Evolutionary conservation across 2,113 vertebrate genomes (phyloP), one percentile per base, ranked within the genome.

Genomic region (Butorides virescens): DNA sequence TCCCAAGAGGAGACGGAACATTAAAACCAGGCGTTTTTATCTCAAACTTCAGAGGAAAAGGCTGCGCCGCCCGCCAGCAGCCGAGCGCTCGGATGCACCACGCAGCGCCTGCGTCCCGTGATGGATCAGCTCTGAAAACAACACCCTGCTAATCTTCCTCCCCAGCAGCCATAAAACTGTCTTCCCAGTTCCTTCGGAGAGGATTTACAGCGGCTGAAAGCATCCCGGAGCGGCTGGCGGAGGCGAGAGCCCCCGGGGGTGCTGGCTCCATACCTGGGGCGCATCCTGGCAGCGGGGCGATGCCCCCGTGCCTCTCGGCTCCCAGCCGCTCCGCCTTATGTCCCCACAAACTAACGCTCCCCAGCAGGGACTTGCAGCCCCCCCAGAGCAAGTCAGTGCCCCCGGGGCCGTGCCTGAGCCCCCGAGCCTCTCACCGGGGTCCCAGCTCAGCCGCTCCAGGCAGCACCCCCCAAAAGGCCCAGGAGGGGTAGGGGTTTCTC

Each of bases 121-220:
- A 95, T 90, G 93, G 90, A 90, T 90, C 92, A 37, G 88, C 79
- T 66, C 82, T 32, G 88, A 77, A 86, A 94, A 92, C 92, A 79
- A 85, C 93, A 81, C 88, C 73, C 90, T 53, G 65, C 88, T 84
- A 92, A 90, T 93, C 90, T 73, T 53, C 90, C 94, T 89, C 75
- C 92, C 59, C 81, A 39, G 58, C 81, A 94, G 87, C 93, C 88
- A 73, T 90, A 94, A 94, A 96, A 88, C 93, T 95, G 85, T 90
- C 96, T 61, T 75, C 67, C 55, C 59, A 29, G 93, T 73, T 93
- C 93, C 93, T 92, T 74, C 4, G 1, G 78, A 32, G 63, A 88
- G 90, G 93, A 96, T 96, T 96, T 97, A 96, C 87, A 61, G 93
- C 5, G 4, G 19, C 67, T 84, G 46, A 52, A 72, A 88, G 77